Conservation (phyloP, 23 tunicate species). For the Ascidia mentula region DNA sequence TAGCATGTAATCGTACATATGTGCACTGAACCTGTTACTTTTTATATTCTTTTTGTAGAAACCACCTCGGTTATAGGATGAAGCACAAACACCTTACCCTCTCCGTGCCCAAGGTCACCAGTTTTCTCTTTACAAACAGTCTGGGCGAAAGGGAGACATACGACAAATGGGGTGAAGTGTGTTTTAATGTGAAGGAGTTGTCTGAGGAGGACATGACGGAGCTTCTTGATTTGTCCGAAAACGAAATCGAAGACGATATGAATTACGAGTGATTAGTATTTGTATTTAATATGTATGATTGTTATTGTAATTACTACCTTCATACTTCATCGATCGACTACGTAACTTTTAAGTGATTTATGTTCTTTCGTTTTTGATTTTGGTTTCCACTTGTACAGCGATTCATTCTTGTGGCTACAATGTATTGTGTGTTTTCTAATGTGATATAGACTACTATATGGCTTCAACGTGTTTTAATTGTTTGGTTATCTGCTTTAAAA, state of each 20-base stretch:
- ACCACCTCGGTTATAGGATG: constrained; percentile 29
- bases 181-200: constrained; percentile 29
- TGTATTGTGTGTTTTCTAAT: too few relatives aligned
- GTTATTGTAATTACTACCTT: too few relatives aligned
- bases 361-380: too few relatives aligned
- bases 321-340: too few relatives aligned
- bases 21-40: too few relatives aligned
- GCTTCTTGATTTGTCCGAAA: not conserved
- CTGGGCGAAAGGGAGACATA: constrained; percentile 19
- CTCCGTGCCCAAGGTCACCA: constrained; percentile 23
- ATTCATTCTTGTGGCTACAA: too few relatives aligned
- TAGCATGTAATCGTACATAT: not conserved
- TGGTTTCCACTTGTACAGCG: too few relatives aligned
- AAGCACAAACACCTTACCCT: constrained; percentile 22
- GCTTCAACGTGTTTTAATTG: too few relatives aligned
- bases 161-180: constrained; percentile 36
- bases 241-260: not conserved
- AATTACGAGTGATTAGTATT: not conserved
- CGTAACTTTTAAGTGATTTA: too few relatives aligned
- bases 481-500: too few relatives aligned
- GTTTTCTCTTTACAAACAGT: constrained; percentile 27
- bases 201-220: constrained; percentile 2
- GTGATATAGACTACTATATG: too few relatives aligned
- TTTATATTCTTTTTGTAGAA: constrained; percentile 12
- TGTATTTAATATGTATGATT: too few relatives aligned